Base-by-base conservation (phyloP, 2,113 vertebrate genomes). In the Mormyrus iriodes region DNA sequence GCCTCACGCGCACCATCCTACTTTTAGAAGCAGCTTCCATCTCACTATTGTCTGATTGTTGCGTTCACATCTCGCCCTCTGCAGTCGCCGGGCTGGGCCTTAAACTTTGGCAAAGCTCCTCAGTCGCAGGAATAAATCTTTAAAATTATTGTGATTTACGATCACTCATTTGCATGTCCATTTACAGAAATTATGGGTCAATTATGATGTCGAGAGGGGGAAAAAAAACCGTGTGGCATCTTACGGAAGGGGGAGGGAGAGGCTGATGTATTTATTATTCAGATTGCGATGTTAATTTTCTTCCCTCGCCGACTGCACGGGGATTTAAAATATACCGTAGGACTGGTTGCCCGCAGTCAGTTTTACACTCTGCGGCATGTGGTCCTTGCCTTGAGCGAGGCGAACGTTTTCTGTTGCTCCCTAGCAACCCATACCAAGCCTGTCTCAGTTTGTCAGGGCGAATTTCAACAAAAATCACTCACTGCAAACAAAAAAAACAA, bases 401-500 rank as follows among this genome's bases (percentile, higher is more conserved):
- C 89, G 92, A 95, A 95, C 93, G 91, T 87, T 90, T 90, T 87
- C 76, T 86, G 88, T 49, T 92, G 93, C 86, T 88, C 89, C 89
- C 87, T 87, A 92, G 90, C 89, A 94, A 94, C 90, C 89, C 89
- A 86, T 89, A 93, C 89, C 91, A 49, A 35, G 94, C 94, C 90
- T 93, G 92, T 91, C 92, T 90, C 55, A 0, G 94, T 93, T 93
- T 95, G 92, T 92, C 92, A 93, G 84, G 12, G 3, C 52, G 2
- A 49, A 35, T 90, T 93, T 91, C 93, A 94, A 93, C 79, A 93
- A 93, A 93, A 92, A 93, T 90, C 85, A 46, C 91, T 86, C 53
- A 90, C 48, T n/a, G 6, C 27, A 51, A 83, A 61, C 79, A 85
- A 94, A 93, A 95, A 24, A 51, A 86, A 52, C 73, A 82, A 94